Conservation (phyloP, 2,113 vertebrate species). For the Crotalus helleri region DNA sequence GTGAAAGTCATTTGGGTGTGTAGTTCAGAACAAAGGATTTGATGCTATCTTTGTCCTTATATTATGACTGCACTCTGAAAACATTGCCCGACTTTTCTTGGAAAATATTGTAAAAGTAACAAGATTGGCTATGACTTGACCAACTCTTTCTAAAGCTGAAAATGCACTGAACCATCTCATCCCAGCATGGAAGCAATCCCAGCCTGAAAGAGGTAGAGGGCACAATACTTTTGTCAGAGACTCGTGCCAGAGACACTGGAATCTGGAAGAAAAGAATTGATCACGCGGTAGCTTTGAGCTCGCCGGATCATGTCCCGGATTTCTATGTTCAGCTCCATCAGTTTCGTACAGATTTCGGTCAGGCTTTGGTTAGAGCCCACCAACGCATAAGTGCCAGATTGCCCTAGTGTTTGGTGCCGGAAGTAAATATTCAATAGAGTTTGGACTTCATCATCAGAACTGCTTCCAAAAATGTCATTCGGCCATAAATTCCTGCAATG, state of each 20-base stretch:
- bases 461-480: slow-evolving; percentile 92
- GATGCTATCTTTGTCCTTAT: slow-evolving; percentile 68
- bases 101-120: slow-evolving; percentile 77
- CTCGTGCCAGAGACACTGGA: slow-evolving; percentile 86
- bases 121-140: slow-evolving; percentile 78
- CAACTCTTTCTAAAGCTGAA: slow-evolving; percentile 84
- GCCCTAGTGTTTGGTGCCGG: slow-evolving; percentile 93
- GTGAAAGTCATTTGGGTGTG: slow-evolving; percentile 71
- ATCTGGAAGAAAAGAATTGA: slow-evolving; percentile 89
- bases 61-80: slow-evolving; percentile 82
- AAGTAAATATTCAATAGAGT: slow-evolving; percentile 96
- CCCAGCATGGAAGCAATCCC: slow-evolving; percentile 80
- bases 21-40: slow-evolving; percentile 71
- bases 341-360: slow-evolving; percentile 84
- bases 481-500: slow-evolving; percentile 86
- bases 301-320: slow-evolving; percentile 90
- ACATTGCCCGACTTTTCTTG: slow-evolving; percentile 72
- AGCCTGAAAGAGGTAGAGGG: slow-evolving; percentile 66
- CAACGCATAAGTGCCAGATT: slow-evolving; percentile 91
- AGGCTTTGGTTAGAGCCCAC: slow-evolving; percentile 94
- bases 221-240: slow-evolving; percentile 84
- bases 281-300: slow-evolving; percentile 84
- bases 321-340: slow-evolving; percentile 92
- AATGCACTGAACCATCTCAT: slow-evolving; percentile 71
- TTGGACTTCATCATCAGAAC: slow-evolving; percentile 89